A percentile compares a stretch with the other conserved stretches of the same genome.
Evolutionary conservation across 1,140 invertebrate species (phyloP).

Genomic region (Cotesia glomerata): DNA sequence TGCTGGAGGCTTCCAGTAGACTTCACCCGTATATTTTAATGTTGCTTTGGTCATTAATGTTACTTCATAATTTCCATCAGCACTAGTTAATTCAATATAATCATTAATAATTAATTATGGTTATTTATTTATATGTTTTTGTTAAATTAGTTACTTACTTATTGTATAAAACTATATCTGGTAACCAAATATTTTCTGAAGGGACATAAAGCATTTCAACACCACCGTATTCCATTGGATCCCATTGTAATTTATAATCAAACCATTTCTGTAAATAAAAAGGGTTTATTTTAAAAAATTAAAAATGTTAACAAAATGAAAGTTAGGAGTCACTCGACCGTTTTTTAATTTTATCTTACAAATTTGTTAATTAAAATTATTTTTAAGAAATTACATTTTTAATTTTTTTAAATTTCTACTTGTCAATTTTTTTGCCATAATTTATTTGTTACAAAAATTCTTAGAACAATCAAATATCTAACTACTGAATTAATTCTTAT

Average conservation of each 20-base stretch:
- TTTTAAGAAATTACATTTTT: too few relatives aligned
- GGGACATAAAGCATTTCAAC: constrained; percentile 92
- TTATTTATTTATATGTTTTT: neutral
- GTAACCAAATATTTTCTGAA: constrained; percentile 91
- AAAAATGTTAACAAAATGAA: too few relatives aligned
- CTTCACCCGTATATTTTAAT: constrained; percentile 86
- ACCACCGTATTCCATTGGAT: constrained; percentile 91
- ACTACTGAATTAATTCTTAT: too few relatives aligned
- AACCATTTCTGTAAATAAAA: constrained; percentile 81
- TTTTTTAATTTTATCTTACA: too few relatives aligned
- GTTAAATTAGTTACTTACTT: constrained; percentile 68
- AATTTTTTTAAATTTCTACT: too few relatives aligned
- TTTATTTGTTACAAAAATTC: too few relatives aligned
- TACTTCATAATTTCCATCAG: constrained; percentile 97
- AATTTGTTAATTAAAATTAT: too few relatives aligned
- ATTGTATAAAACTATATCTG: constrained; percentile 88
- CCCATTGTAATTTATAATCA: constrained; percentile 92
- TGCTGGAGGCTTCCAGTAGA: constrained; percentile 96
- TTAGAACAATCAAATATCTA: too few relatives aligned
- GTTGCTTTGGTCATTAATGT: constrained; percentile 97
- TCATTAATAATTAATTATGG: too few relatives aligned
- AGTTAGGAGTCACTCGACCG: too few relatives aligned
- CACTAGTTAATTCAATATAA: constrained; percentile 64
- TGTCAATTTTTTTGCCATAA: too few relatives aligned
- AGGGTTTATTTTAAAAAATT: constrained; percentile 36